Evolutionary conservation across 2,888 invertebrate genomes (phyloP).

Genomic region (Dicyrtomina minuta): DNA sequence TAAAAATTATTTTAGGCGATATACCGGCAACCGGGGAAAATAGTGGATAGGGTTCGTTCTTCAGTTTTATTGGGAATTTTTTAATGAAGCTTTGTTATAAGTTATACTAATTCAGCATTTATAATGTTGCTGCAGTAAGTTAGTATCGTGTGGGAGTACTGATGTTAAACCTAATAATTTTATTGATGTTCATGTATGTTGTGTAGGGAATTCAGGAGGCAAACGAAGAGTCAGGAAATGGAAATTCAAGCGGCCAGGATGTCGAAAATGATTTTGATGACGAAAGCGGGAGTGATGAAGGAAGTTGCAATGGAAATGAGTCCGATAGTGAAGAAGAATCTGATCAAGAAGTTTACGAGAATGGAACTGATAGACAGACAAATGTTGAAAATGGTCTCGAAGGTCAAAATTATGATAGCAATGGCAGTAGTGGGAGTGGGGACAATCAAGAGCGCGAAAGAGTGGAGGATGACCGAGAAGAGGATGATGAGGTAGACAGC

Average conservation of each 20-base stretch:
- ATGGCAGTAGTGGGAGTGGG: neutral
- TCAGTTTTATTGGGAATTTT: too few relatives aligned
- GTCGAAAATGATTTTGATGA: neutral
- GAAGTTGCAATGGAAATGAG: neutral
- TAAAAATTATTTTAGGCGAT: too few relatives aligned
- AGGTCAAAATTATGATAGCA: neutral
- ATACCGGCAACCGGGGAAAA: too few relatives aligned
- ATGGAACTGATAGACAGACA: neutral
- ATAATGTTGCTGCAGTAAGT: neutral
- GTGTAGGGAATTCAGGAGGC: conserved; percentile 5
- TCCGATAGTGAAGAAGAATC: neutral
- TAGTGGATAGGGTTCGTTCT: too few relatives aligned
- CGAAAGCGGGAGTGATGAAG: neutral
- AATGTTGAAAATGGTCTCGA: neutral
- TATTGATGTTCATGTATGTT: neutral
- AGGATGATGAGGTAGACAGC: neutral
- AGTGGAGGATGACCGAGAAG: neutral
- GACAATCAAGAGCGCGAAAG: neutral
- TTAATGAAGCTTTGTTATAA: too few relatives aligned
- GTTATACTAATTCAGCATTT: too few relatives aligned
- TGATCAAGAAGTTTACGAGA: neutral
- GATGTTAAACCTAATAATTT: neutral
- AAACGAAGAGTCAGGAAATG: neutral
- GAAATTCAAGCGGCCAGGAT: neutral
- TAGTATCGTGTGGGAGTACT: neutral